These are phyloP conservation scores for Noctua janthina DNA, from an alignment of 2,888 invertebrate genomes.

Conservation along the genomic window DNA sequence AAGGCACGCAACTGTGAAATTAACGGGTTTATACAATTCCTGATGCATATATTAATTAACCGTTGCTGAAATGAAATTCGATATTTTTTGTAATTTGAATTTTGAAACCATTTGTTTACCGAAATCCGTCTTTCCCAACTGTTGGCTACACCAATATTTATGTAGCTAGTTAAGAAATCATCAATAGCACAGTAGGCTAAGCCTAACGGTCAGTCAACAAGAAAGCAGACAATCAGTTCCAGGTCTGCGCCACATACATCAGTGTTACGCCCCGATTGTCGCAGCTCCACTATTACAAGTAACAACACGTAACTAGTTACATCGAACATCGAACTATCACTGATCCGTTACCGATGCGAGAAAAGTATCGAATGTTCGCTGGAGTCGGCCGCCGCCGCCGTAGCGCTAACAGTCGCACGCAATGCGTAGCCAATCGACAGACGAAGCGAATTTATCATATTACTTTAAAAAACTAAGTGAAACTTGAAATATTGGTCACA, in stretches of 20 bases:
- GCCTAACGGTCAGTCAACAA: constrained; percentile 37
- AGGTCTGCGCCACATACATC: constrained; percentile 47
- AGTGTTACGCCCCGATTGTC: constrained; percentile 62
- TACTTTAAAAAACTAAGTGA: constrained; percentile 27
- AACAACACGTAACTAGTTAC: constrained; percentile 61
- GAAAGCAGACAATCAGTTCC: constrained; percentile 47
- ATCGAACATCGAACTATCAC: constrained; percentile 45
- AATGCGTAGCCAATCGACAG: constrained; percentile 66
- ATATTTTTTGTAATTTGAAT: not conserved
- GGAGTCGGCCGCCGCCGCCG: constrained; percentile 57
- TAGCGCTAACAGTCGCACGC: constrained; percentile 68
- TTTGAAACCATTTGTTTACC: not conserved
- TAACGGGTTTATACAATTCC: constrained; percentile 13
- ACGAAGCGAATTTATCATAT: constrained; percentile 56
- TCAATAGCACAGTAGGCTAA: constrained; percentile 29
- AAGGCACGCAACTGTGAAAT: constrained; percentile 40
- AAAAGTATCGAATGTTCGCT: constrained; percentile 62
- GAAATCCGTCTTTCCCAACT: not conserved
- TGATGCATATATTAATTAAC: not conserved
- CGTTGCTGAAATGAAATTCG: not conserved
- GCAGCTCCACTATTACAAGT: constrained; percentile 44
- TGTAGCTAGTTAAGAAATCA: constrained; percentile 11
- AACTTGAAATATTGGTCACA: constrained; percentile 24
- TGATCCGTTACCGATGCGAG: constrained; percentile 48
- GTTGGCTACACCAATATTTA: not conserved